These are phyloP conservation scores for Cataglyphis albicans DNA, from an alignment of 2,888 invertebrate genomes.

Conservation along the genomic window DNA sequence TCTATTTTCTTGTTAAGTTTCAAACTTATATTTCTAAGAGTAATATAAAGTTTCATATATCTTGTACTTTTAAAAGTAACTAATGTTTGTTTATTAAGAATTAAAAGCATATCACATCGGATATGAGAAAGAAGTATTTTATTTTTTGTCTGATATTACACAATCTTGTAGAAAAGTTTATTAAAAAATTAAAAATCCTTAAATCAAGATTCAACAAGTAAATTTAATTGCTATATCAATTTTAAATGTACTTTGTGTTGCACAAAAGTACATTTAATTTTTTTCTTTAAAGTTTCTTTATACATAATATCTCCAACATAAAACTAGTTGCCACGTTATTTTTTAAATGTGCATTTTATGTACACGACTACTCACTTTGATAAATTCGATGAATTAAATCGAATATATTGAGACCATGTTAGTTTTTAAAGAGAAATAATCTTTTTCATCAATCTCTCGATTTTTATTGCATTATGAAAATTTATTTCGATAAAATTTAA, in stretches of 20 bases:
- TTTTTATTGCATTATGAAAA: not conserved
- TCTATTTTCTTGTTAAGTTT: conserved; percentile 21
- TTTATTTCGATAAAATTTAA: conserved; percentile 15
- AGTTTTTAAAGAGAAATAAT: not conserved
- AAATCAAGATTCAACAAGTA: conserved; percentile 40
- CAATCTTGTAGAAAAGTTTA: conserved; percentile 47
- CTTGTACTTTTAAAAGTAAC: not conserved
- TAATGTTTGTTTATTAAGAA: not conserved
- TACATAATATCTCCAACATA: conserved; percentile 10
- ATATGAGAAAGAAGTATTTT: conserved; percentile 22
- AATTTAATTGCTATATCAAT: conserved; percentile 58
- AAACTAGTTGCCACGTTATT: conserved; percentile 23
- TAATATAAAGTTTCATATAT: not conserved
- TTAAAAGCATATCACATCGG: not conserved
- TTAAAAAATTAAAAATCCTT: conserved; percentile 55
- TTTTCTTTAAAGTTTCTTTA: not conserved
- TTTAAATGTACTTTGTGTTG: conserved; percentile 14
- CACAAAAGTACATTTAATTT: conserved; percentile 26
- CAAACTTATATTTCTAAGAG: not conserved
- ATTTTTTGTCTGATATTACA: conserved; percentile 22
- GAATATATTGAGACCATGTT: not conserved
- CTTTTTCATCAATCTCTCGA: not conserved
- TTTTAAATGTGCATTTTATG: not conserved
- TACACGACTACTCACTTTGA: not conserved
- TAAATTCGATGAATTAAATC: not conserved